Percentiles rank a stretch among this genome's conserved stretches.
phyloP scores from a whole-genome alignment of 2,888 invertebrate genomes.

The Loripinus fragilis region DNA sequence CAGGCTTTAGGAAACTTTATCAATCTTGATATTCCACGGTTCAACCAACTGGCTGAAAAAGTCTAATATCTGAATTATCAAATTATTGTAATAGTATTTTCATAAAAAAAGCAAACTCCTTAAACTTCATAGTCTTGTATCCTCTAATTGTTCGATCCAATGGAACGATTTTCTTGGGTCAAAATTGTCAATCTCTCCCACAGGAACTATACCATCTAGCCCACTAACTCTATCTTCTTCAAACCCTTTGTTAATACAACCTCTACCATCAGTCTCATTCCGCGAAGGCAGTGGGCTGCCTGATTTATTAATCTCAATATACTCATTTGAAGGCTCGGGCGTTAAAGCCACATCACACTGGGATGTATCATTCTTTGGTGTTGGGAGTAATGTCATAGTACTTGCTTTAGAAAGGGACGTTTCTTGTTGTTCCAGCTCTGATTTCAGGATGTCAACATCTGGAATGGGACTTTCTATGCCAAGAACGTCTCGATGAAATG shows the following conservation, averaged over 20 bases:
- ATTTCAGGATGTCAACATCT: constrained; percentile 69
- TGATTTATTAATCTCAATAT: background rate
- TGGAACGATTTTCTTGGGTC: constrained; percentile 44
- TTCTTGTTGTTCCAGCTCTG: constrained; percentile 54
- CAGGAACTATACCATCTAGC: constrained; percentile 49
- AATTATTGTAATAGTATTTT: too few species aligned
- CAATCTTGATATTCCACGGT: too few species aligned
- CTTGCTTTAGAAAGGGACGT: constrained; percentile 54
- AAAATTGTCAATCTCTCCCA: constrained; percentile 45
- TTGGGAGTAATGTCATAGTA: constrained; percentile 23
- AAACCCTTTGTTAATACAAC: constrained; percentile 36
- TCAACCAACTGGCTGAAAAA: too few species aligned
- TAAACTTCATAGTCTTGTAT: constrained; percentile 56
- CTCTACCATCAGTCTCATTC: background rate
- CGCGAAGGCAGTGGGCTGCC: background rate
- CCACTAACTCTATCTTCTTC: constrained; percentile 29
- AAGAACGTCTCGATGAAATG: constrained; percentile 27
- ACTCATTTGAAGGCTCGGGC: background rate
- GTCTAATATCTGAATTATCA: too few species aligned
- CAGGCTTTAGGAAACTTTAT: too few species aligned
- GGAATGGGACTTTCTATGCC: constrained; percentile 70
- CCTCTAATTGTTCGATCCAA: constrained; percentile 54
- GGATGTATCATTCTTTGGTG: background rate
- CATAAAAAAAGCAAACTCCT: too few species aligned
- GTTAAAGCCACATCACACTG: background rate